Base-by-base conservation (phyloP, 2,888 invertebrate genomes). In the Onthophagus sagittarius region DNA sequence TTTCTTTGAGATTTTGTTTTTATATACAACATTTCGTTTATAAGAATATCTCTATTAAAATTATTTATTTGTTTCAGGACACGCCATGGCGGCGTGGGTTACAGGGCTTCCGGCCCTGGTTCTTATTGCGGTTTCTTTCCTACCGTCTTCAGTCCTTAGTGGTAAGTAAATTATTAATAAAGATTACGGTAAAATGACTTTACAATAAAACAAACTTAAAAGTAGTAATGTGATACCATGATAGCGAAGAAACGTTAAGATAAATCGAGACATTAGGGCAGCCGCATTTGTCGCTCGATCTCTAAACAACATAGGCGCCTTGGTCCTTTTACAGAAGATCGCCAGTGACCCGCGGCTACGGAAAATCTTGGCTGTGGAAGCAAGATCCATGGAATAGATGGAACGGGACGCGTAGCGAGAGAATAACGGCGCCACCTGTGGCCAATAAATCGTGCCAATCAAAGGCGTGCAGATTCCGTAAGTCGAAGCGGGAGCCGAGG, bases 11-110 rank as follows among this genome's bases (percentile, higher is more conserved):
- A n/a, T n/a, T n/a, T n/a, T n/a, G n/a, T n/a, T n/a, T n/a, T n/a
- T n/a, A n/a, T n/a, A n/a, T n/a, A n/a, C n/a, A n/a, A n/a, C n/a
- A n/a, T n/a, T n/a, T n/a, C n/a, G n/a, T n/a, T 23, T 23, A 23
- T 23, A 53, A 53, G 2, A 11, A 53, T 53, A 53, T 53, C 11
- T 4, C 31, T 23, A 67, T 67, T 67, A 23, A 67, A 15, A 31
- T 23, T 74, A 79, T 79, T 75, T 81, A 79, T 80, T 81, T 80
- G 77, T 85, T 85, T 73, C 83, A 85, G 84, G 84, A 85, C 86
- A 85, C 87, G 87, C 86, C 85, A 88, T 87, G 87, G 85, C 86
- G 88, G 87, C 88, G 87, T 86, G 87, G 86, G 86, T 85, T 84
- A 85, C 85, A 84, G 85, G 86, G 83, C 84, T 85, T 80, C 84